Base-by-base conservation (phyloP, 2,113 vertebrate species). In the Hyla sarda region DNA sequence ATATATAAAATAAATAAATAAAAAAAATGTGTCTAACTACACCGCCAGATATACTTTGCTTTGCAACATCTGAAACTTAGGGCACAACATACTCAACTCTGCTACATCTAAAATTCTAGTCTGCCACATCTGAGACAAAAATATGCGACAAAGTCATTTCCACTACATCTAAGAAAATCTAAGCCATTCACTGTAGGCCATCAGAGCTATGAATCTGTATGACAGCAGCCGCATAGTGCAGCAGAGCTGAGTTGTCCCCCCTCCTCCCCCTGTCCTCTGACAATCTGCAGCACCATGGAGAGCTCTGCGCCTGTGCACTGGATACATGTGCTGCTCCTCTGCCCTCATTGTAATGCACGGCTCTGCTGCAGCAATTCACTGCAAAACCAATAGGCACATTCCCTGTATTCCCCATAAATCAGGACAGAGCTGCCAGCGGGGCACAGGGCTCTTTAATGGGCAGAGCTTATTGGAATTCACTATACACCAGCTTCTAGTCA, bases 271-370 rank as follows among this genome's bases (percentile, higher is more conserved):
- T 37, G 56, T 37, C 52, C 41, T 41, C 41, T 41, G 41, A 8
- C 8, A 41, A 41, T 41, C 76, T 67, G 60, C 74, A 94, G 95
- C 60, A 95, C 93, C 94, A 90, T 88, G 94, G 94, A 94, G 92
- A 95, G 95, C 92, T 41, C 58, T 41, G 5, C 77, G 32, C 41
- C 34, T 75, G 34, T 21, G 41, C 32, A 71, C 50, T 73, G 48
- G 13, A 2, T 48, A 23, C 69, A 9, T n/a, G 65, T 17, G 13
- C 48, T 32, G 69, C 82, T 83, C 47, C 9, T 32, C 60, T 82
- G 37, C 82, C 17, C 65, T 72, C 82, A 83, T 54, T 25, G 30
- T 13, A 4, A 81, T 81, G 78, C 69, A 72, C 12, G 28, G 28
- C 13, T 34, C 34, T 28, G 69, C 69, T 41, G 14, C 50, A 41